These are phyloP conservation scores for Leptinotarsa texana DNA, from an alignment of 1,140 invertebrate species.

Conservation along the genomic window DNA sequence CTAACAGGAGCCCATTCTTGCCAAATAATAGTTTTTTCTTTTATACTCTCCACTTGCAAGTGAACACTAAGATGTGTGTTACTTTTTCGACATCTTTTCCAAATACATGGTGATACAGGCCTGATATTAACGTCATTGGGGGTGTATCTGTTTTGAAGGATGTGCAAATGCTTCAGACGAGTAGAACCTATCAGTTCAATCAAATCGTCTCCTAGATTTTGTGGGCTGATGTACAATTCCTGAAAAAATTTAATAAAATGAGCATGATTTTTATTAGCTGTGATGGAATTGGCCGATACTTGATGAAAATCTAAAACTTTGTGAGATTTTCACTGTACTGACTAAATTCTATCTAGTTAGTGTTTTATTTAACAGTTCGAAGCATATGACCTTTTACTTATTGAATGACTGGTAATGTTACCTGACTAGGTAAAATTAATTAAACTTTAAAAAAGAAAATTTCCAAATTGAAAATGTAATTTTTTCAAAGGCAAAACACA, in stretches of 20 bases:
- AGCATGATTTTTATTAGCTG: not conserved
- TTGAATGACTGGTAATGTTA: too few species aligned
- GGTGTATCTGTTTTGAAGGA: constrained; percentile 78
- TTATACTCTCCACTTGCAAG: constrained; percentile 62
- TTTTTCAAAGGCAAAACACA: too few species aligned
- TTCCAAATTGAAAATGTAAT: too few species aligned
- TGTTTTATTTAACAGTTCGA: too few species aligned
- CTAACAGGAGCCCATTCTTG: constrained; percentile 68
- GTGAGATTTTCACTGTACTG: too few species aligned
- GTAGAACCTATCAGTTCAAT: constrained; percentile 71
- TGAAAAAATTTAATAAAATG: constrained; percentile 50
- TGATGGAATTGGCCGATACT: not conserved
- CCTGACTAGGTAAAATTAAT: too few species aligned
- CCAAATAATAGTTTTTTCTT: constrained; percentile 58
- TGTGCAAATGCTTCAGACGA: constrained; percentile 71
- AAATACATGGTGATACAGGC: constrained; percentile 55
- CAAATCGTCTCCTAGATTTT: constrained; percentile 80
- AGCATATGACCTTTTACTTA: too few species aligned
- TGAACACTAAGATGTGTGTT: constrained; percentile 64
- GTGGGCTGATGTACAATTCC: constrained; percentile 75
- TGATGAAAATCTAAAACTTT: too few species aligned
- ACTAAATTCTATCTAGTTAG: too few species aligned
- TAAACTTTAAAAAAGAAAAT: too few species aligned
- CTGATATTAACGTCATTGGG: constrained; percentile 60
- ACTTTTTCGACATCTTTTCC: constrained; percentile 60